Conservation (phyloP, 2,797 vertebrate genomes). For the Fringilla coelebs region DNA sequence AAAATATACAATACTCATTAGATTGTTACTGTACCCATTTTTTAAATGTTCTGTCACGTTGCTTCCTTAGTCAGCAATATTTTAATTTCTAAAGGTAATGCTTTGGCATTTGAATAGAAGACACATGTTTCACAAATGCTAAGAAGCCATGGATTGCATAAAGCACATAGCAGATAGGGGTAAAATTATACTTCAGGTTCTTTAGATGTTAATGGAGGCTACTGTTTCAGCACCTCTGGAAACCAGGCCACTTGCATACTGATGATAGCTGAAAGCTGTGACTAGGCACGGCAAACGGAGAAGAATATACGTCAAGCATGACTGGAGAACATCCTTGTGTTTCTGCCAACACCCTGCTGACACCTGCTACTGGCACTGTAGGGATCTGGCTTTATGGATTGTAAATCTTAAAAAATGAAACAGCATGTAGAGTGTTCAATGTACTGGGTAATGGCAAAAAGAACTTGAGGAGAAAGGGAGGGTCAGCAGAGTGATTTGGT, state of each 20-base stretch:
- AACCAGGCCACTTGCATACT: conserved; percentile 39
- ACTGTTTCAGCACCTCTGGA: conserved; percentile 19
- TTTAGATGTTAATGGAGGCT: conserved; percentile 16
- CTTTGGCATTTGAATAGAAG: neutral
- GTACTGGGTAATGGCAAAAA: neutral
- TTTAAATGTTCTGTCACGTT: neutral
- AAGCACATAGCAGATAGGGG: neutral
- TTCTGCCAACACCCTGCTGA: conserved; percentile 12
- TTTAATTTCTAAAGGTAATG: neutral
- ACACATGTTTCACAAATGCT: neutral
- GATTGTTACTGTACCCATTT: neutral
- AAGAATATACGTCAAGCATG: conserved; percentile 17
- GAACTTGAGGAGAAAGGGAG: neutral
- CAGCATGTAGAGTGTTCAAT: neutral
- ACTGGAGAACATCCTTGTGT: neutral
- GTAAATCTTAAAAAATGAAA: neutral
- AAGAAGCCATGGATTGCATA: neutral
- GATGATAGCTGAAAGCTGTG: conserved; percentile 23
- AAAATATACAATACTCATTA: neutral
- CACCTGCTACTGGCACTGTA: neutral
- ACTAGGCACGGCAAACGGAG: neutral
- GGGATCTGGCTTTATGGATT: conserved; percentile 11
- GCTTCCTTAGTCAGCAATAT: neutral
- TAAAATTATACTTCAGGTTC: conserved; percentile 24
- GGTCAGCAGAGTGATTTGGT: neutral